These are phyloP conservation scores for Littorina saxatilis DNA, from an alignment of 1,140 invertebrate genomes.

Conservation along the genomic window DNA sequence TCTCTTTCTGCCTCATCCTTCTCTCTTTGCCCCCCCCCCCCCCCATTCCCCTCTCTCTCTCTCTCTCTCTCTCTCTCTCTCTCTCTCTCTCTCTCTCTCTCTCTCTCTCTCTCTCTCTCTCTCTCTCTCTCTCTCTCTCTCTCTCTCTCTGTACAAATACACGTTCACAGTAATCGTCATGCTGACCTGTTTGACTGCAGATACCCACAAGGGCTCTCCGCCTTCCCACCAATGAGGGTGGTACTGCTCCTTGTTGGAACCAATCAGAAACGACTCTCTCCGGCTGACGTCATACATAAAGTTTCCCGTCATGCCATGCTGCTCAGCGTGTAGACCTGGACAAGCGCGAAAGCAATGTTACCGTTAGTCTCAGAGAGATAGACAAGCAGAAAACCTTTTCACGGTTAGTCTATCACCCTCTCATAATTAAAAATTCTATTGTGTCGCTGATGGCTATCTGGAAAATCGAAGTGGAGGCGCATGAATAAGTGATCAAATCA, in stretches of 20 bases:
- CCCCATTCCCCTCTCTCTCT: too few relatives aligned
- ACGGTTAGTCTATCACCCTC: neutral
- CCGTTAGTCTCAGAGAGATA: neutral
- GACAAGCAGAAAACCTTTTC: neutral
- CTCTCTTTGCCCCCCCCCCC: too few relatives aligned
- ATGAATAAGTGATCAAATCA: neutral
- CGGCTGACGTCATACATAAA: slow-evolving; percentile 73
- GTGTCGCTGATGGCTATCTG: neutral
- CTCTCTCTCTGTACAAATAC: too few relatives aligned
- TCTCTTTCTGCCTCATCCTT: too few relatives aligned
- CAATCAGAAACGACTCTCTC: slow-evolving; percentile 63
- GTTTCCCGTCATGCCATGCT: slow-evolving; percentile 73
- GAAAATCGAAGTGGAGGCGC: neutral
- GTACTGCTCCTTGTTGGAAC: slow-evolving; percentile 54
- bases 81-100: too few relatives aligned
- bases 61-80: too few relatives aligned
- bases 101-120: too few relatives aligned
- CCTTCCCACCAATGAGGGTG: slow-evolving; percentile 73
- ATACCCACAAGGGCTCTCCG: slow-evolving; percentile 74
- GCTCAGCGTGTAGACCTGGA: slow-evolving; percentile 66
- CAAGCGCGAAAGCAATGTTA: slow-evolving; percentile 10
- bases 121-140: too few relatives aligned
- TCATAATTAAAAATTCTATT: too few relatives aligned
- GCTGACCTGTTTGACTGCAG: slow-evolving; percentile 63
- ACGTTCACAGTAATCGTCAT: neutral